Conservation (phyloP, 2,888 invertebrate species). For the Hecatera dysodea region DNA sequence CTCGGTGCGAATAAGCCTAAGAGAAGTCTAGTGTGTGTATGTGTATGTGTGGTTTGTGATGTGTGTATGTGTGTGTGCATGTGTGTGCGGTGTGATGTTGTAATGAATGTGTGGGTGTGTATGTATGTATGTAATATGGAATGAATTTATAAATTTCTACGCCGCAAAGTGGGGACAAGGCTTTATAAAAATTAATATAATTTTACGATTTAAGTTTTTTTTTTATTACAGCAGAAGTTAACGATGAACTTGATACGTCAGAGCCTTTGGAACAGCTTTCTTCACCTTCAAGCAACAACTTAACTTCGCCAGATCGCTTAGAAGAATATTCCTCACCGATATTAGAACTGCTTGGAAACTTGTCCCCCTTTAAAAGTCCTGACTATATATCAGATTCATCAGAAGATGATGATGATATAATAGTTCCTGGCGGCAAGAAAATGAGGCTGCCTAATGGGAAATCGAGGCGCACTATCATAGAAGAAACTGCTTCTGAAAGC, state of each 20-base stretch:
- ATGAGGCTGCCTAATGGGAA: slow-evolving; percentile 37
- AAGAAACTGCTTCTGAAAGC: not conserved
- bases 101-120: slow-evolving; percentile 22
- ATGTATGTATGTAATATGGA: slow-evolving; percentile 10
- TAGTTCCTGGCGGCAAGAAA: slow-evolving; percentile 35
- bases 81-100: slow-evolving; percentile 28
- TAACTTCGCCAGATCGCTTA: slow-evolving; percentile 39
- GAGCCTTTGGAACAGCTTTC: slow-evolving; percentile 33
- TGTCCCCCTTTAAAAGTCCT: slow-evolving; percentile 26
- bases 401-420: slow-evolving; percentile 14
- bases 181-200: slow-evolving; percentile 23
- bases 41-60: no score
- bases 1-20: no score
- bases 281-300: slow-evolving; percentile 26
- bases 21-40: no score
- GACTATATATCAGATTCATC: no score
- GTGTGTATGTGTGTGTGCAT: no score
- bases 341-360: slow-evolving; percentile 39
- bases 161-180: slow-evolving; percentile 15
- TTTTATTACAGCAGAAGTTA: slow-evolving; percentile 35
- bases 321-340: slow-evolving; percentile 39
- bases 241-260: slow-evolving; percentile 33
- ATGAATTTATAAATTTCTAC: slow-evolving; percentile 7
- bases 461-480: not conserved
- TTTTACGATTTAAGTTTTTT: slow-evolving; percentile 28